Conservation (phyloP, 35 echinoderm and acorn worm species). For the Ptychodera flava region DNA sequence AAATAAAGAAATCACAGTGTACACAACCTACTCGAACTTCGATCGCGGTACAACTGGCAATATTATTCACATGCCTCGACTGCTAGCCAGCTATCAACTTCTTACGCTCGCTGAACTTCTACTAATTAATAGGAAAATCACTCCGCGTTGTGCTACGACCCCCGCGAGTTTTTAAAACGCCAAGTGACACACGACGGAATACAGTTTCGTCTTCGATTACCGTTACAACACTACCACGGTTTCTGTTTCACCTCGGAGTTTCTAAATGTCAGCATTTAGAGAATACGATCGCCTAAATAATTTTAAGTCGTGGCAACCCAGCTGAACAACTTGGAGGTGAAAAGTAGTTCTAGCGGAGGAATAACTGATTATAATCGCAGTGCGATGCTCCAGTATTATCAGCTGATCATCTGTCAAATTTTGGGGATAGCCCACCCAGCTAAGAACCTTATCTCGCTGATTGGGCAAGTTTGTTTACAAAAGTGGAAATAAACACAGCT, state of each 20-base stretch:
- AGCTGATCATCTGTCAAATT: background rate
- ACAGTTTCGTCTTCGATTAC: background rate
- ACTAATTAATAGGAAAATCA: background rate
- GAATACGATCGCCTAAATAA: background rate
- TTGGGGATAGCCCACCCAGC: background rate
- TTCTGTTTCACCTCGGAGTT: background rate
- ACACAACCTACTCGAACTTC: background rate
- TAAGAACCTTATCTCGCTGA: background rate
- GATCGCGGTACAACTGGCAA: background rate
- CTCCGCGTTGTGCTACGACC: background rate
- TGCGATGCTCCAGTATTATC: background rate
- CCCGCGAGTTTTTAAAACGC: background rate
- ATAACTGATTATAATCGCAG: background rate
- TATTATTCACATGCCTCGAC: background rate
- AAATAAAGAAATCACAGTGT: background rate
- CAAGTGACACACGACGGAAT: background rate
- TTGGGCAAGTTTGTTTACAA: background rate
- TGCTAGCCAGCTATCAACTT: background rate
- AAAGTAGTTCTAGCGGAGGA: too few relatives aligned
- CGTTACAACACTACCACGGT: background rate
- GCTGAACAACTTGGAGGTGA: too few relatives aligned
- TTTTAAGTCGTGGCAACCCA: background rate
- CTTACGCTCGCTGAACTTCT: background rate
- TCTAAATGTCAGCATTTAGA: background rate
- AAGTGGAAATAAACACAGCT: too few relatives aligned